Base-by-base conservation (phyloP, 2,888 invertebrate genomes). In the Saturnia japonica region DNA sequence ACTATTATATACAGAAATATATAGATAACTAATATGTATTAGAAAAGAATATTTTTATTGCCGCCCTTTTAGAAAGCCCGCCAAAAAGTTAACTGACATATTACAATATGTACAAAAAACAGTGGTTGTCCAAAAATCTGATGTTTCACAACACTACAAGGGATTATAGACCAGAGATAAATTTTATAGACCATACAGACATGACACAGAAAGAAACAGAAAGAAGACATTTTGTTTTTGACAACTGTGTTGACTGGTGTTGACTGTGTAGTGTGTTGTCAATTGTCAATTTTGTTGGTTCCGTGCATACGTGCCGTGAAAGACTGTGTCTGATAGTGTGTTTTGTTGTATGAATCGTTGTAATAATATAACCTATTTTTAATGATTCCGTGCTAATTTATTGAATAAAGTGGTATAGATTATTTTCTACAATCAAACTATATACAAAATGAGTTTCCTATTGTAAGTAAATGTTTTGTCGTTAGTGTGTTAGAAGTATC, bases 371-470 rank as follows among this genome's bases (percentile, higher is more conserved):
- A 74, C 72, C 74, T 85, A 82, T 80, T 86, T 84, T 89, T 88
- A 85, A 89, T 90, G 88, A 84, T 79, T 88, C 79, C 84, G 87
- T 90, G 87, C 84, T 87, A 83, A 80, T 77, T 75, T 78, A 78
- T 75, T 80, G 77, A 74, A 81, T 74, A 74, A 74, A 76, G 77
- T 79, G 79, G 57, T 79, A 78, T 74, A 78, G 73, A 75, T 73
- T 76, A 79, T 77, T 78, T 71, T 76, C 77, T 77, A 73, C 77
- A 75, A 76, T 75, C 77, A 79, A 67, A 74, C 75, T 76, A 75
- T 75, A 73, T 75, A 72, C 82, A 94, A 88, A 83, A 95, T 95
- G 95, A 95, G 95, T 90, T 95, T 95, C 89, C 91, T 95, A 82
- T 95, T 95, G 95, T 95, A 87, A 95, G 95, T 95, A 91, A 68